Percentiles rank a stretch among this genome's conserved stretches.
These are phyloP conservation scores for Umimayanthus kanabou DNA, from an alignment of 92 coral and sea anemone genomes.

Conservation along the genomic window DNA sequence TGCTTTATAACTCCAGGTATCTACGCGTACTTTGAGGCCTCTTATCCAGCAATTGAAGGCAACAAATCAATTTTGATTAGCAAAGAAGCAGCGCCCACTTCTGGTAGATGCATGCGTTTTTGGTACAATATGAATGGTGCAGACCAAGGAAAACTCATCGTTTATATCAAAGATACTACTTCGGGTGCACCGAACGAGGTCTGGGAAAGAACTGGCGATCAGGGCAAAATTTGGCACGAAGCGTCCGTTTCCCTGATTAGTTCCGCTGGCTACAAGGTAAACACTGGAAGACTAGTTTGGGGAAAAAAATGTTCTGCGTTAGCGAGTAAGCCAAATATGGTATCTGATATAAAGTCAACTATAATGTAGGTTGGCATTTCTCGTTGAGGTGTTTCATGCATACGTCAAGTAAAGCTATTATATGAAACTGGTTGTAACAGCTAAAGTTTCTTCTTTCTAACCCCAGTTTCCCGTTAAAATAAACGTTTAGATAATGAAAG, in stretches of 20 bases:
- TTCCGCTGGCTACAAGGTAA: not conserved
- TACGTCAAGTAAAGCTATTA: no score
- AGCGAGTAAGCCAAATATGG: no score
- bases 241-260: slow-evolving; percentile 3
- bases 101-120: slow-evolving; percentile 21
- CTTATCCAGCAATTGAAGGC: slow-evolving; percentile 21
- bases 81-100: slow-evolving; percentile 16
- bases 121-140: slow-evolving; percentile 32
- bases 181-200: not conserved
- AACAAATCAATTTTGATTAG: not conserved
- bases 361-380: not conserved
- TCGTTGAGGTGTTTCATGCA: no score
- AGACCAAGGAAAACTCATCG: not conserved
- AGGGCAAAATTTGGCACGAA: slow-evolving; percentile 15
- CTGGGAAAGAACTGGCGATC: slow-evolving; percentile 34
- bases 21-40: slow-evolving; percentile 21
- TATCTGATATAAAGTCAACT: no score
- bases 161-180: slow-evolving; percentile 8
- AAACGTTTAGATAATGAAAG: no score
- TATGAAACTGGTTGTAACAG: no score
- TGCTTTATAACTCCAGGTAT: not conserved
- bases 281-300: not conserved
- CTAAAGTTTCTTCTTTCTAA: no score
- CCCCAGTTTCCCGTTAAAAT: no score
- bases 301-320: not conserved